These are phyloP conservation scores for Papilio protenor DNA, from an alignment of 2,888 invertebrate species.

Conservation along the genomic window DNA sequence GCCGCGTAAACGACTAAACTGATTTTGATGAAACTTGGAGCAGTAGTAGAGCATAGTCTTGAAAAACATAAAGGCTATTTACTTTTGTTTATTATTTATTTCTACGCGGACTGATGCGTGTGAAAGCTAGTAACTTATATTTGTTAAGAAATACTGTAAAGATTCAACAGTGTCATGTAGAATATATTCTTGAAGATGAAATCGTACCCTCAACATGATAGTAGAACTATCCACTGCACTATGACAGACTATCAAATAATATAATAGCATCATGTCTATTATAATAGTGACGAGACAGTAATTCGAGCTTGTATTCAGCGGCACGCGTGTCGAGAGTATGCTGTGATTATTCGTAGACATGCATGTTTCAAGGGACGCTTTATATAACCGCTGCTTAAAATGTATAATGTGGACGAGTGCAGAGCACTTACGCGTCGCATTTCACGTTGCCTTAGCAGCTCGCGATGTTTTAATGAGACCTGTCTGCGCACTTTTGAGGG, in stretches of 20 bases:
- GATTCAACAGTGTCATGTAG: no score
- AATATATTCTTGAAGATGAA: background rate
- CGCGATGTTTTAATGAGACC: constrained; percentile 43
- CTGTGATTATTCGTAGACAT: constrained; percentile 78
- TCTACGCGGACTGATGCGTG: no score
- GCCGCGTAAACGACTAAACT: no score
- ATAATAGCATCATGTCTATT: constrained; percentile 18
- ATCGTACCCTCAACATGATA: background rate
- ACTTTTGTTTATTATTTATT: no score
- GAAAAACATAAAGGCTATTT: no score
- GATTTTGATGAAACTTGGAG: no score
- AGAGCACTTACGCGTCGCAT: constrained; percentile 40
- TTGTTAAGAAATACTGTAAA: no score
- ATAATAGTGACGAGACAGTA: constrained; percentile 48
- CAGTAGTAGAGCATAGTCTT: no score
- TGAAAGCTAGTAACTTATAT: no score
- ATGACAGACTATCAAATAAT: background rate
- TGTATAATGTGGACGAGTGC: constrained; percentile 41
- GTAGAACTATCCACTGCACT: background rate
- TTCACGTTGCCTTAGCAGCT: constrained; percentile 44
- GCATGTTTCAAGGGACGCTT: constrained; percentile 61
- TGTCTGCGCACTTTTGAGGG: constrained; percentile 42
- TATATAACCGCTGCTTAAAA: constrained; percentile 36
- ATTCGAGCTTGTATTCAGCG: constrained; percentile 69
- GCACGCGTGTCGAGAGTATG: constrained; percentile 64